Evolutionary conservation across 2,888 invertebrate species (phyloP).

Genomic region (Bombylius discolor): DNA sequence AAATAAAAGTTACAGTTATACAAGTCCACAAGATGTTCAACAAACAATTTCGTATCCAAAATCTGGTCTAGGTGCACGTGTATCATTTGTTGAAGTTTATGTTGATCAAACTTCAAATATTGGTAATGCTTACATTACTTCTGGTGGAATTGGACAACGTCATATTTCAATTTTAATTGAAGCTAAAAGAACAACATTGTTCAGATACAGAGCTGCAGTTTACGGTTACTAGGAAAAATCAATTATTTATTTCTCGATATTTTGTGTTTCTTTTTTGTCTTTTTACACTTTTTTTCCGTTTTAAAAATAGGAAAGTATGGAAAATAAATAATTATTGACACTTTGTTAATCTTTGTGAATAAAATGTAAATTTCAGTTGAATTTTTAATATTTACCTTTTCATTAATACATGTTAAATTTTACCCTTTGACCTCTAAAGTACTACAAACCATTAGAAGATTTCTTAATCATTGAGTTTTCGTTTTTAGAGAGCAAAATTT

Average conservation of each 20-base stretch:
- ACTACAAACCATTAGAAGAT: no score
- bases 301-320: no score
- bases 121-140: conserved; percentile 8
- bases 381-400: no score
- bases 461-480: no score
- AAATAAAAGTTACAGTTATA: conserved; percentile 3
- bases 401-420: no score
- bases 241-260: background rate
- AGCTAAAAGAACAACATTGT: conserved; percentile 17
- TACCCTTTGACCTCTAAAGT: no score
- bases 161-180: conserved; percentile 8
- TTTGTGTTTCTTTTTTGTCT: no score
- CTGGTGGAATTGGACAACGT: conserved; percentile 12
- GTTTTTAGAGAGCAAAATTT: no score
- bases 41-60: conserved; percentile 6
- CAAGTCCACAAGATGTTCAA: conserved; percentile 6
- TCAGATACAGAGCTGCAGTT: background rate
- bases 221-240: conserved; percentile 2
- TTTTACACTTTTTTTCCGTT: no score
- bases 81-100: conserved; percentile 7
- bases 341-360: no score
- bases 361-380: no score
- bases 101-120: conserved; percentile 9
- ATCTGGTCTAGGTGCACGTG: conserved; percentile 3
- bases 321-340: no score